These are phyloP conservation scores for Galaxea fascicularis DNA, from an alignment of 92 coral and sea anemone genomes.

Conservation along the genomic window DNA sequence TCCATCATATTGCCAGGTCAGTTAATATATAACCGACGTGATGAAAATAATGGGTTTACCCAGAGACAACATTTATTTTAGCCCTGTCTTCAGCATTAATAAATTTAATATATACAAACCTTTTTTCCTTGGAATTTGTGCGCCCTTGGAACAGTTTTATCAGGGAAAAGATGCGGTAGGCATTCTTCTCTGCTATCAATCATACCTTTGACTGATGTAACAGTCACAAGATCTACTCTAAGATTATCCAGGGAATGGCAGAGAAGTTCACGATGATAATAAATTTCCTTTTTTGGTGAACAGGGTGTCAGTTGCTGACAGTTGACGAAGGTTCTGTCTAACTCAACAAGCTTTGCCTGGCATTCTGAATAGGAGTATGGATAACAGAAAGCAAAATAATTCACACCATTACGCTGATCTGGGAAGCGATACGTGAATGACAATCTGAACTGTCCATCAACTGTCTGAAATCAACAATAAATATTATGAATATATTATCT, in stretches of 20 bases:
- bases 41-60: background rate
- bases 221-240: slow-evolving; percentile 90
- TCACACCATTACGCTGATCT: slow-evolving; percentile 80
- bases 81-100: background rate
- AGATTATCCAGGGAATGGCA: slow-evolving; percentile 87
- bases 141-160: slow-evolving; percentile 76
- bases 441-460: slow-evolving; percentile 93
- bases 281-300: slow-evolving; percentile 65
- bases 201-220: slow-evolving; percentile 90
- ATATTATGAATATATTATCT: too few species aligned
- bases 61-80: background rate
- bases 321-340: slow-evolving; percentile 59
- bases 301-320: slow-evolving; percentile 74
- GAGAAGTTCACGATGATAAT: slow-evolving; percentile 86
- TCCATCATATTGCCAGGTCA: too few species aligned
- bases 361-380: slow-evolving; percentile 93
- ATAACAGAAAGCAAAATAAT: slow-evolving; percentile 96
- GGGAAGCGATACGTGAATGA: slow-evolving; percentile 96
- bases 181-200: slow-evolving; percentile 73
- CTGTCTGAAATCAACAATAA: slow-evolving; percentile 66
- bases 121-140: slow-evolving; percentile 87
- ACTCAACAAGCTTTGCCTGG: slow-evolving; percentile 74
- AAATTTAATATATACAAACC: slow-evolving; percentile 30
- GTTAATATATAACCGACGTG: too few species aligned
- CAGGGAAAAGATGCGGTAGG: slow-evolving; percentile 83